These are phyloP conservation scores for Xenopus tropicalis DNA, from an alignment of 2,113 vertebrate genomes.

Conservation along the genomic window DNA sequence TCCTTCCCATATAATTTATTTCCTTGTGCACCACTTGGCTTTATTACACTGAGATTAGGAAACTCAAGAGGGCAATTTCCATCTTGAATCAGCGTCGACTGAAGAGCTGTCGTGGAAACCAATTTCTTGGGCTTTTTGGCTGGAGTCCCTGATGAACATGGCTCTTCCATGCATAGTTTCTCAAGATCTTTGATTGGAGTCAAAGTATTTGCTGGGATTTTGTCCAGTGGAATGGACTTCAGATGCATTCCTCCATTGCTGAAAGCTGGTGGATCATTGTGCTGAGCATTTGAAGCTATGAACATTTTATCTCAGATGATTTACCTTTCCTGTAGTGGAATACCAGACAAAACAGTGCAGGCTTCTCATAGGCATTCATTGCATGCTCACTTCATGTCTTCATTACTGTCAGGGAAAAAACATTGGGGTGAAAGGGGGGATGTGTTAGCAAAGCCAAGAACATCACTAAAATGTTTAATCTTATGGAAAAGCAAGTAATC, in stretches of 20 bases:
- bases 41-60: neutral
- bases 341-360: neutral
- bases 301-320: constrained; percentile 8
- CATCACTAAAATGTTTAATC: too few species aligned
- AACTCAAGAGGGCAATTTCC: neutral
- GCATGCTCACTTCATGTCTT: too few species aligned
- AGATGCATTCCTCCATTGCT: neutral
- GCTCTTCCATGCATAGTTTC: neutral
- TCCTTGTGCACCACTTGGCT: accelerated
- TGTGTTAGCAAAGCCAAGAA: too few species aligned
- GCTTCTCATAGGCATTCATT: too few species aligned
- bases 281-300: neutral
- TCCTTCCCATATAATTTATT: too few species aligned
- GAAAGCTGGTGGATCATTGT: neutral
- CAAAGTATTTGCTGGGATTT: constrained; percentile 31
- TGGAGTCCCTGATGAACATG: neutral
- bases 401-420: too few species aligned
- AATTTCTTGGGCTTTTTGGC: neutral
- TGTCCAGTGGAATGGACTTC: constrained; percentile 14
- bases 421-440: too few species aligned
- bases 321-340: too few species aligned
- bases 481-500: too few species aligned
- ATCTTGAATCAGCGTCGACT: neutral
- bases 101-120: neutral
- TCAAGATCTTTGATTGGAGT: constrained; percentile 54